phyloP scores from a whole-genome alignment of 2,888 invertebrate species.

The Lissonota sp. region DNA sequence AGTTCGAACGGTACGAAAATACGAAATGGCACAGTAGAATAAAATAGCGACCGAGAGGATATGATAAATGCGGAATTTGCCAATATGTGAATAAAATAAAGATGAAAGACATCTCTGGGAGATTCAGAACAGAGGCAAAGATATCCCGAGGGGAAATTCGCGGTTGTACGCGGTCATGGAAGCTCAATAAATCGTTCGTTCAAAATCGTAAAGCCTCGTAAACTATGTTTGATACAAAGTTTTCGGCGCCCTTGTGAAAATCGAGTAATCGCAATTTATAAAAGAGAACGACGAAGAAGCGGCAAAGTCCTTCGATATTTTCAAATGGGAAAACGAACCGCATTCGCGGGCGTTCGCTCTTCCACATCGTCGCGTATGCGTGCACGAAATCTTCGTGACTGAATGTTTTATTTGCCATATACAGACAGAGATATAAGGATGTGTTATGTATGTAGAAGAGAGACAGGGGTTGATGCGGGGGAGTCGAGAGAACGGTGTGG shows the following conservation, averaged over 20 bases:
- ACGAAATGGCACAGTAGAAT: constrained; percentile 20
- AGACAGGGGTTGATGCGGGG: constrained; percentile 12
- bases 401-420: not conserved
- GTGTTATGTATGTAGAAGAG: not conserved
- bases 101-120: constrained; percentile 1
- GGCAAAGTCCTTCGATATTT: constrained; percentile 55
- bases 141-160: constrained; percentile 22
- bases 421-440: constrained; percentile 10
- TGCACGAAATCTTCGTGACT: constrained; percentile 2
- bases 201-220: too few relatives aligned
- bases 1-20: constrained; percentile 46
- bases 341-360: not conserved
- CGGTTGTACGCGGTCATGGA: not conserved
- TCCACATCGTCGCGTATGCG: constrained; percentile 5
- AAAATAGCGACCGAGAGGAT: not conserved
- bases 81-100: constrained; percentile 1
- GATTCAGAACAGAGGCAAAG: not conserved
- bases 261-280: too few relatives aligned
- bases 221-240: too few relatives aligned
- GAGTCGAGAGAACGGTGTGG: constrained; percentile 42
- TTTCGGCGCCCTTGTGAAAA: too few relatives aligned
- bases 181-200: too few relatives aligned
- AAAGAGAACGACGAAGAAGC: constrained; percentile 9
- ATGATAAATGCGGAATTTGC: constrained; percentile 18
- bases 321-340: constrained; percentile 60